Percentiles rank a stretch among this genome's conserved stretches.
Conservation (phyloP, 2,888 invertebrate genomes). For the Drosophila nr. medialis region DNA sequence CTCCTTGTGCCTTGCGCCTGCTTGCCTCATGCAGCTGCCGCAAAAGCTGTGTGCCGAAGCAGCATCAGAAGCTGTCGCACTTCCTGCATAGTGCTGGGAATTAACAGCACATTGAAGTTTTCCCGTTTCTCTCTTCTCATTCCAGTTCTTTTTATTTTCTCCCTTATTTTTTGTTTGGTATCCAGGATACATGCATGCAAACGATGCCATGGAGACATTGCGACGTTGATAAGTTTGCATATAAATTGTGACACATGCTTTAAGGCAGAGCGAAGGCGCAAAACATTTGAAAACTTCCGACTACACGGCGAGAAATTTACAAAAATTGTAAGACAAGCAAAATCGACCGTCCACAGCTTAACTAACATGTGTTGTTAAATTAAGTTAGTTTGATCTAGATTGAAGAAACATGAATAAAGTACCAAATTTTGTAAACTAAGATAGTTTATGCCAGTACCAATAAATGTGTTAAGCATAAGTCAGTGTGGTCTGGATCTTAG, state of each 20-base stretch:
- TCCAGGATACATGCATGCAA: slow-evolving; percentile 63
- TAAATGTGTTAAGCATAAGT: neutral
- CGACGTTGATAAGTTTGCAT: slow-evolving; percentile 80
- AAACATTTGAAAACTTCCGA: slow-evolving; percentile 37
- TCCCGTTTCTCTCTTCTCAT: neutral
- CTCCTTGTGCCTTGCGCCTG: slow-evolving; percentile 39
- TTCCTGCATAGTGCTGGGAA: slow-evolving; percentile 63
- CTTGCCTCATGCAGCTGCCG: slow-evolving; percentile 31
- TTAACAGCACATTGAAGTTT: slow-evolving; percentile 73
- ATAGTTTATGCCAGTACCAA: neutral
- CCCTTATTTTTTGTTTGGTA: slow-evolving; percentile 22
- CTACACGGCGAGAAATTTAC: neutral
- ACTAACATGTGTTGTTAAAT: neutral
- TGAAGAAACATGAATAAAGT: neutral
- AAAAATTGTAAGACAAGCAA: neutral
- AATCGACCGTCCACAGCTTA: neutral
- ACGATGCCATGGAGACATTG: slow-evolving; percentile 74
- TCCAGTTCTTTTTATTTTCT: slow-evolving; percentile 3
- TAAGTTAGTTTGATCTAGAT: neutral
- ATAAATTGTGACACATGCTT: slow-evolving; percentile 76
- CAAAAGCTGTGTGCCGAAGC: slow-evolving; percentile 6
- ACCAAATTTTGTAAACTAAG: neutral
- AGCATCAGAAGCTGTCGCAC: slow-evolving; percentile 36
- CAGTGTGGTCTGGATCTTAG: neutral
- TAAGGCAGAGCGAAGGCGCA: slow-evolving; percentile 9